These are phyloP conservation scores for Procambarus virginalis DNA, from an alignment of 1,140 invertebrate species.

Conservation along the genomic window DNA sequence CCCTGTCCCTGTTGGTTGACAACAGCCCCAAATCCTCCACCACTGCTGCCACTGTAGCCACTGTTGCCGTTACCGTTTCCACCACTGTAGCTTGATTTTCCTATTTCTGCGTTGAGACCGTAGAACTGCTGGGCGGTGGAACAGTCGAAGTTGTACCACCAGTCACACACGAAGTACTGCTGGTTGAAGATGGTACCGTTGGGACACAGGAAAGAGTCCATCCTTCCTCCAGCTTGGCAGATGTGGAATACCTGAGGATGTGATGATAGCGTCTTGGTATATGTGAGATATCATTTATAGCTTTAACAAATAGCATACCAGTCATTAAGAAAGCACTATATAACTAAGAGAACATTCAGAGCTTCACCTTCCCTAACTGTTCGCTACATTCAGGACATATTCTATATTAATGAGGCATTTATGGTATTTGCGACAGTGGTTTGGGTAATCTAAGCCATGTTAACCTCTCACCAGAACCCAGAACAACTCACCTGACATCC, in stretches of 20 bases:
- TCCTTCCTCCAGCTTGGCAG: constrained; percentile 73
- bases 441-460: too few species aligned
- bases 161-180: constrained; percentile 74
- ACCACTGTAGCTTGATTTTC: constrained; percentile 34
- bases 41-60: background rate
- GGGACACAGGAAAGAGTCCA: constrained; percentile 74
- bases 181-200: constrained; percentile 75
- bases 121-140: constrained; percentile 73
- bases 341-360: too few species aligned
- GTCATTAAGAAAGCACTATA: too few species aligned
- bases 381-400: too few species aligned
- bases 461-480: too few species aligned
- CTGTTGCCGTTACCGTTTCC: constrained; percentile 30
- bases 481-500: constrained; percentile 38
- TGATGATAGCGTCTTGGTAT: too few species aligned
- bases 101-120: constrained; percentile 72
- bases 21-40: background rate
- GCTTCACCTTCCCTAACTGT: too few species aligned
- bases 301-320: too few species aligned
- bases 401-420: too few species aligned
- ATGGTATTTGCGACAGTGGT: too few species aligned
- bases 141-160: constrained; percentile 74
- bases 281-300: too few species aligned
- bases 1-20: background rate
- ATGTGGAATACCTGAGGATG: constrained; percentile 73